Conservation (phyloP, 2,113 vertebrate genomes). For the Centropus unirufus region DNA sequence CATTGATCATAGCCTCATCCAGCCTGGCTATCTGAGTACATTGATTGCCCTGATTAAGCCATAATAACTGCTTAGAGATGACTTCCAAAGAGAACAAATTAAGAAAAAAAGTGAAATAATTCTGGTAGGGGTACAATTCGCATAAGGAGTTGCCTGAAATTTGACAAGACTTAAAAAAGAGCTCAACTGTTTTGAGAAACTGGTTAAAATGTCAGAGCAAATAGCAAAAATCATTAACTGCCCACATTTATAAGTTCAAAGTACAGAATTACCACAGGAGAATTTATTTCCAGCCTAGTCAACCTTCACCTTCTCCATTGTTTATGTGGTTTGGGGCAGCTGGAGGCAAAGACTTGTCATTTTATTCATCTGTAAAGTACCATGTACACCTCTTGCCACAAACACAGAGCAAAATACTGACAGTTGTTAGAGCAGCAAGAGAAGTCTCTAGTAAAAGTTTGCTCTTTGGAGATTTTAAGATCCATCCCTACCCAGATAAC, state of each 20-base stretch:
- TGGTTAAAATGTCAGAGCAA: background rate
- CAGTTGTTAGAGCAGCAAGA: background rate
- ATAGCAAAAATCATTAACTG: background rate
- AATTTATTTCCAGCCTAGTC: background rate
- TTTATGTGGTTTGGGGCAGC: background rate
- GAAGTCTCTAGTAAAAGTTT: background rate
- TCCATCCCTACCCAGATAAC: background rate
- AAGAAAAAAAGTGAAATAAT: background rate
- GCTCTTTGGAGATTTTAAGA: background rate
- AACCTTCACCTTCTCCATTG: background rate
- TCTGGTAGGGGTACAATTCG: background rate
- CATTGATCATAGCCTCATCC: too few species aligned
- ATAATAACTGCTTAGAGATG: background rate
- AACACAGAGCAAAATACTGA: background rate
- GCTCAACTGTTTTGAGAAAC: background rate
- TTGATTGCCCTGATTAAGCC: background rate
- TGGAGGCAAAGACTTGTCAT: background rate
- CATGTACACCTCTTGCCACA: background rate
- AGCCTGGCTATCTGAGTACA: too few species aligned
- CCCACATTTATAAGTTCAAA: background rate
- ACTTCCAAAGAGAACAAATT: background rate
- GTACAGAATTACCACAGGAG: background rate
- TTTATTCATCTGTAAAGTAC: background rate
- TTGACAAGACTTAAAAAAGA: background rate
- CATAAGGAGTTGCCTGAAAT: background rate